phyloP scores from a whole-genome alignment of 1,140 invertebrate genomes.

The Drosophila mayri region DNA sequence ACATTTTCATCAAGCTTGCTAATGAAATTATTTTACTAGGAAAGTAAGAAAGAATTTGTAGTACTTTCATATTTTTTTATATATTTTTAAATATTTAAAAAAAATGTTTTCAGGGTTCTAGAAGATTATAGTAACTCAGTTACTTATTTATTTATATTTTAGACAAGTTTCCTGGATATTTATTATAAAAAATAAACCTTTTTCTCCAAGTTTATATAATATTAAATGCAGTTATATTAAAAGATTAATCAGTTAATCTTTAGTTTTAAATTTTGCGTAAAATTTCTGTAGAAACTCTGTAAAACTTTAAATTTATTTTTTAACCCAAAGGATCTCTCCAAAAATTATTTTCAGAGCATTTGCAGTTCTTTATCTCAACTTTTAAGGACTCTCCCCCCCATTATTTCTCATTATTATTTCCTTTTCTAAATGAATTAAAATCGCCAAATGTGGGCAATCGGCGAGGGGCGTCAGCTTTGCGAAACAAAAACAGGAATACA shows the following conservation, averaged over 20 bases:
- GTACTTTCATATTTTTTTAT: no score
- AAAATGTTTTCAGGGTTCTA: no score
- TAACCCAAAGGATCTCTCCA: not conserved
- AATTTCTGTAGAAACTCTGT: no score
- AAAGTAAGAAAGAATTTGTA: not conserved
- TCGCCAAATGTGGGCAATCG: constrained; percentile 73
- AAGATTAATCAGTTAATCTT: not conserved
- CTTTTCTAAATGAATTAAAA: constrained; percentile 80
- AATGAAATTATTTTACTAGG: not conserved
- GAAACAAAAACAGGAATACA: constrained; percentile 66
- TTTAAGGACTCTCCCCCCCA: not conserved
- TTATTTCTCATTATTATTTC: constrained; percentile 74
- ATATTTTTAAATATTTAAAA: no score
- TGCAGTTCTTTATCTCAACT: not conserved
- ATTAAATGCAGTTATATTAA: no score
- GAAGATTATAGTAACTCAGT: rapidly evolving
- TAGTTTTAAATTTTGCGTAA: not conserved
- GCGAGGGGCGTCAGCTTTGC: constrained; percentile 51
- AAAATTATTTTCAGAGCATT: constrained; percentile 19
- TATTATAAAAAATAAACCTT: not conserved
- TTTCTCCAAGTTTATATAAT: not conserved
- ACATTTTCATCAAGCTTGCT: not conserved
- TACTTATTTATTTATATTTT: not conserved
- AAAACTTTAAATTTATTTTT: not conserved
- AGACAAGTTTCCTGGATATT: not conserved